Evolutionary conservation across 35 echinoderm and acorn worm genomes (phyloP), one percentile per base, ranked within the genome.

Genomic region (Lytechinus pictus): DNA sequence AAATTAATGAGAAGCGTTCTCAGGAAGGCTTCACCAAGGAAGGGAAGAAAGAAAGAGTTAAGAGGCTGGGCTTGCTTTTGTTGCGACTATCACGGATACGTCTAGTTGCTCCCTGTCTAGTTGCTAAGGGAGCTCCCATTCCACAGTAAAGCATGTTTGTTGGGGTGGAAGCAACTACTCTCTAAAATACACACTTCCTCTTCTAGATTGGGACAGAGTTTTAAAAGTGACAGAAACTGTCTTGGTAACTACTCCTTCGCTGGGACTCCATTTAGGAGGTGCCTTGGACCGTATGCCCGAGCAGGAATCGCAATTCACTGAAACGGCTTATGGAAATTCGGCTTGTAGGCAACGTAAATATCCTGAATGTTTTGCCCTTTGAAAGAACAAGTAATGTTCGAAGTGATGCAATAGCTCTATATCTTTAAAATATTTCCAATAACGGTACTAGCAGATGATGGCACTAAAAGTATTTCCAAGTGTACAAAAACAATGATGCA

Each of bases 171-270:
- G 91, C n/a, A 12, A 54, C 24, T 55, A 8, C 27, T 57, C 11
- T 93, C 53, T 54, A 14, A 54, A 54, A 24, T 57, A 93, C 92
- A 93, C 92, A 93, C 52, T 55, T 93, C 54, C 54, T 57, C 24
- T 93, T 79, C 33, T 44, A 44, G 33, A 1, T 93, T 57, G 9
- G n/a, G 53, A 10, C 53, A 12, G 92, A 55, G 54, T 93, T 79
- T 79, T 79, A 79, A 24, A 79, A n/a, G 19, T 79, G 6, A 24
- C 66, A 79, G 66, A 79, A 79, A 24, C 66, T 79, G 3, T 79
- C 21, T 7, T 14, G 66, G 16, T 71, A 79, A 79, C 21, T 79
- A n/a, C 6, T 79, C 66, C 66, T 16, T 4, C 6, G 0, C 19
- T 79, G 19, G 19, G 66, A 44, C n/a, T 8, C 66, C 66, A 79